Conservation (phyloP, 2,113 vertebrate species). For the Calidris pygmaea region DNA sequence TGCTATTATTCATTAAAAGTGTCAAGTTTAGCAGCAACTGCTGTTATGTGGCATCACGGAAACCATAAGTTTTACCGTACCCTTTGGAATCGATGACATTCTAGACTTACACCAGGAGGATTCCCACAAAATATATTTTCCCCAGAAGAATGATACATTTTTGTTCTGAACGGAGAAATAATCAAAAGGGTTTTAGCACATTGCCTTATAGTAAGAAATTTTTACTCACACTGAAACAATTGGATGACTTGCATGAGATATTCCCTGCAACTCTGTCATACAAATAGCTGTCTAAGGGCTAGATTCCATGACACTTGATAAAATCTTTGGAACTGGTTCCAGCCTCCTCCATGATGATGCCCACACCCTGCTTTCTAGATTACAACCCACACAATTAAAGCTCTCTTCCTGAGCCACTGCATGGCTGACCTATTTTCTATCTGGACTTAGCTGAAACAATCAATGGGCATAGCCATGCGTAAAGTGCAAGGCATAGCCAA, state of each 20-base stretch:
- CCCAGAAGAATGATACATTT: neutral
- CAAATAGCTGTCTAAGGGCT: neutral
- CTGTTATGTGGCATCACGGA: neutral
- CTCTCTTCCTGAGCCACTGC: constrained; percentile 7
- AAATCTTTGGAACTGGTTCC: constrained; percentile 7
- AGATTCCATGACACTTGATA: neutral
- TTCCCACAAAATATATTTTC: neutral
- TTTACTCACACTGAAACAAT: neutral
- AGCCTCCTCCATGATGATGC: neutral
- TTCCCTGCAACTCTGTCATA: neutral
- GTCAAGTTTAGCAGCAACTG: neutral
- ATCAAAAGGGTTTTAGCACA: neutral
- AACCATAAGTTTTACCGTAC: neutral
- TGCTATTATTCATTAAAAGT: neutral
- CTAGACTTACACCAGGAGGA: neutral
- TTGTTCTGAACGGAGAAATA: neutral
- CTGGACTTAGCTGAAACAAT: constrained; percentile 1
- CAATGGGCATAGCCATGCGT: constrained; percentile 13
- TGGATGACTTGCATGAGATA: neutral
- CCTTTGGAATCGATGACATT: neutral
- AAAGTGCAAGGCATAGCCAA: neutral
- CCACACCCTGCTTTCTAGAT: constrained; percentile 2
- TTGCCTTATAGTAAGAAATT: neutral
- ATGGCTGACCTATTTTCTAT: constrained; percentile 48
- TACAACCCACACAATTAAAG: neutral